These are phyloP conservation scores for Volucella bombylans DNA, from an alignment of 2,888 invertebrate genomes.

Conservation along the genomic window DNA sequence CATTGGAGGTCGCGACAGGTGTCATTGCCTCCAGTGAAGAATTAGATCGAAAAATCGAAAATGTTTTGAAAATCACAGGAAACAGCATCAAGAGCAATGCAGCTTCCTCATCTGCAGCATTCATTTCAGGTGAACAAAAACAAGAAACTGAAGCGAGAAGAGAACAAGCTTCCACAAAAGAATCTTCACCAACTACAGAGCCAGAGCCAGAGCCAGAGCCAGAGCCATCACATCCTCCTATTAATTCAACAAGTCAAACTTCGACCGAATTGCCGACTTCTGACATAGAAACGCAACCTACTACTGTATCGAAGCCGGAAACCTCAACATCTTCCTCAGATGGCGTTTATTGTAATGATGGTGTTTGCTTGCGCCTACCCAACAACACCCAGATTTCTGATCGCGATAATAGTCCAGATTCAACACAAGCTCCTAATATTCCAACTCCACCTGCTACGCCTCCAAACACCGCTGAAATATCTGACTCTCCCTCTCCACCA, in stretches of 20 bases:
- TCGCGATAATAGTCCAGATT: conserved; percentile 27
- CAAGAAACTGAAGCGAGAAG: too few species aligned
- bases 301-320: background rate
- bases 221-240: conserved; percentile 35
- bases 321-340: conserved; percentile 15
- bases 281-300: conserved; percentile 19
- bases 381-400: conserved; percentile 8
- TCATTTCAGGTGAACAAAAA: too few species aligned
- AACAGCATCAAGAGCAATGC: background rate
- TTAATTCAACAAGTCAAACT: conserved; percentile 43
- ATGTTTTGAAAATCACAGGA: too few species aligned
- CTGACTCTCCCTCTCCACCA: too few species aligned
- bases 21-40: conserved; percentile 84
- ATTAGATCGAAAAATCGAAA: too few species aligned
- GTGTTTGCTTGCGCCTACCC: conserved; percentile 34
- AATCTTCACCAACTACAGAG: conserved; percentile 2
- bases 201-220: conserved; percentile 19
- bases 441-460: too few species aligned
- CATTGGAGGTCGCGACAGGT: conserved; percentile 90
- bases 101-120: too few species aligned
- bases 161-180: conserved; percentile 5
- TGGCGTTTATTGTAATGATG: conserved; percentile 20
- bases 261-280: conserved; percentile 41
- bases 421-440: too few species aligned
- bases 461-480: too few species aligned